Percentiles rank a stretch among this genome's conserved stretches.
These are phyloP conservation scores for Morus bassanus DNA, from an alignment of 2,797 vertebrate genomes.

Conservation along the genomic window DNA sequence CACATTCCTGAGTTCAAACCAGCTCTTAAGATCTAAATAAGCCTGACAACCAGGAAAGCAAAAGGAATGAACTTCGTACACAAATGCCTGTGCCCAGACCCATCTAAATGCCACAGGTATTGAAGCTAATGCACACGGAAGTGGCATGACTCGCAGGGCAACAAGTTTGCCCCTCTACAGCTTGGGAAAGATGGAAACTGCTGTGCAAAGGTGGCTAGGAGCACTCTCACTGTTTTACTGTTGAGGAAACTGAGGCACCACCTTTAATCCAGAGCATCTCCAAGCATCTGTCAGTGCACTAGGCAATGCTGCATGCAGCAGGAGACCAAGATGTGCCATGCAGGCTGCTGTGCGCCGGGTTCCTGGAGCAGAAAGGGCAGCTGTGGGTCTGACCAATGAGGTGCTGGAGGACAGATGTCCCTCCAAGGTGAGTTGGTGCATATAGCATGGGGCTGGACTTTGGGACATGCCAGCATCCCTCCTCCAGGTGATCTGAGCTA, in stretches of 20 bases:
- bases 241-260: neutral
- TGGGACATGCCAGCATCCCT: neutral
- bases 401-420: neutral
- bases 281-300: neutral
- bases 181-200: neutral
- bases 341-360: rapidly evolving
- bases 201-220: neutral
- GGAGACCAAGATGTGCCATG: rapidly evolving
- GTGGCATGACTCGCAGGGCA: neutral
- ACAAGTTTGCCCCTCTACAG: neutral
- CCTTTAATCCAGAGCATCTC: neutral
- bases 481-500: neutral
- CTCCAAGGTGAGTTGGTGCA: neutral
- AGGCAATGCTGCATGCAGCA: neutral
- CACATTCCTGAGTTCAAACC: neutral
- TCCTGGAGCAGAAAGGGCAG: neutral
- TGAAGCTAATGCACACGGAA: rapidly evolving
- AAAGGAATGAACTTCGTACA: neutral
- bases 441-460: neutral
- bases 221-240: neutral
- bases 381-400: rapidly evolving
- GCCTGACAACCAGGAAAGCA: neutral
- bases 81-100: neutral
- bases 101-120: neutral
- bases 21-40: neutral